Base-by-base conservation (phyloP, 2,888 invertebrate species). In the Hermaeophaga mercurialis region DNA sequence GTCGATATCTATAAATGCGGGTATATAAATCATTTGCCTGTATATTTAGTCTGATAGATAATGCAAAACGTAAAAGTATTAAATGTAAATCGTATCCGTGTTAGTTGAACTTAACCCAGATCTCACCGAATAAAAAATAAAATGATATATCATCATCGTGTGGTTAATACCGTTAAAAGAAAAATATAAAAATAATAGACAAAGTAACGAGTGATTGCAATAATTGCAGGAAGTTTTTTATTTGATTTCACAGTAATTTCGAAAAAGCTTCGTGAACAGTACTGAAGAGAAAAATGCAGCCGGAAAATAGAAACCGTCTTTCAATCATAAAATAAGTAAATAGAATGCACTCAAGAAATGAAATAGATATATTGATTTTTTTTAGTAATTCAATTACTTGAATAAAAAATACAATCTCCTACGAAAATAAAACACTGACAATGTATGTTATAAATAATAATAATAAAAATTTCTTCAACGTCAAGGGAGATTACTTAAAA, bases 21-120 rank as follows among this genome's bases (percentile, higher is more conserved):
- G 6, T 8, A 28, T 28, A 28, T 28, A 28, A 28, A 28, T 28
- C 28, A 28, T 28, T 2, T 8, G n/a, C 28, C 28, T 28, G 7
- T 9, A 28, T 28, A 9, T 3, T n/a, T 8, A 9, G 3, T 31
- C 31, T 31, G 4, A 9, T 36, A 36, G 3, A n/a, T 28, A 28
- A 28, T 6, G 9, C 17, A 36, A 36, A 17, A 36, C 14, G n/a
- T 12, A 33, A 33, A 33, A 33, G 33, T 33, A 33, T 14, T 11
- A 17, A 36, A 36, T 17, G 36, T 36, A 36, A 17, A 17, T 36
- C 36, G 36, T 36, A 36, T 36, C 36, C 36, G 36, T 36, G 36
- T 36, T 17, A 9, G 17, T 8, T 15, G 17, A 36, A 36, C 36
- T 36, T 36, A 36, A 36, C 36, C 36, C 8, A 36, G 36, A 36